Evolutionary conservation across 1,140 invertebrate species (phyloP).

Genomic region (Maniola jurtina): DNA sequence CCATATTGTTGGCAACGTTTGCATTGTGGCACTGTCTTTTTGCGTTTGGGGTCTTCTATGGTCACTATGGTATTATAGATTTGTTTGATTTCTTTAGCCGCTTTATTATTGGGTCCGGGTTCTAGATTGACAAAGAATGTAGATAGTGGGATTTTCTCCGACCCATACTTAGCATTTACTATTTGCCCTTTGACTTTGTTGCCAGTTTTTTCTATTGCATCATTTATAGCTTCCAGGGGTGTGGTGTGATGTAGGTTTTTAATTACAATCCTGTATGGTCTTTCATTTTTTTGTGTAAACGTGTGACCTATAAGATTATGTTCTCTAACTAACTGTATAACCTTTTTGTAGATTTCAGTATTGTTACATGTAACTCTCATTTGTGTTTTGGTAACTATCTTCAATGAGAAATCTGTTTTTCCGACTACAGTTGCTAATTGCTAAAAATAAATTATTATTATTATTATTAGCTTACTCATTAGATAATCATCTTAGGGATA

Average conservation of each 20-base stretch:
- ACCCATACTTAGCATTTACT: neutral
- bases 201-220: neutral
- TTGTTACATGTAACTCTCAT: neutral
- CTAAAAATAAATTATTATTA: too few relatives aligned
- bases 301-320: neutral
- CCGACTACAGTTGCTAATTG: neutral
- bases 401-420: neutral
- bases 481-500: conserved; percentile 7
- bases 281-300: neutral
- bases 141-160: neutral
- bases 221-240: neutral
- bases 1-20: conserved; percentile 10
- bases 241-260: neutral
- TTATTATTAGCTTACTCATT: neutral
- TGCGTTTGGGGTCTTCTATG: neutral
- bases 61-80: neutral
- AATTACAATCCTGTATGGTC: conserved; percentile 1
- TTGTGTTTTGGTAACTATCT: neutral
- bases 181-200: neutral
- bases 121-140: neutral
- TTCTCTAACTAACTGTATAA: neutral
- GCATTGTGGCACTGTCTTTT: neutral
- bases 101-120: neutral
- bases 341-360: neutral
- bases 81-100: neutral